Conservation (phyloP, 1,140 invertebrate species). For the Papilio xuthus region DNA sequence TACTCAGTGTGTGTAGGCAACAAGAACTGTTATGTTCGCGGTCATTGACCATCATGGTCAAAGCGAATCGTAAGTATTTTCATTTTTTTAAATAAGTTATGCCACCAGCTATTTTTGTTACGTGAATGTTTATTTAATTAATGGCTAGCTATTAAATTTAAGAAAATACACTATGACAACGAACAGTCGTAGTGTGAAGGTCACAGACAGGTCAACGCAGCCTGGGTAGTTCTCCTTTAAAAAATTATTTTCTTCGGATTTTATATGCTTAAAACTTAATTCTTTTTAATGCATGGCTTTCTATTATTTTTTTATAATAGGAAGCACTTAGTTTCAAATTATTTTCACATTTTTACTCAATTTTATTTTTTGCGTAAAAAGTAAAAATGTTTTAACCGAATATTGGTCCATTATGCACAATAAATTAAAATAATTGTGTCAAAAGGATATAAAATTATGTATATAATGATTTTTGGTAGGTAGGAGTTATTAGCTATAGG, state of each 20-base stretch:
- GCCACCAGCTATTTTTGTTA: background rate
- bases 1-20: background rate
- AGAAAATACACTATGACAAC: background rate
- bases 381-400: background rate
- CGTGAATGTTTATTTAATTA: background rate
- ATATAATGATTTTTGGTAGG: no score
- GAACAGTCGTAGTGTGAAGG: no score
- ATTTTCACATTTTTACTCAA: no score
- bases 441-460: conserved; percentile 47
- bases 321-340: no score
- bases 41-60: conserved; percentile 14
- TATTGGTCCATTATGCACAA: background rate
- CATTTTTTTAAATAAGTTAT: background rate
- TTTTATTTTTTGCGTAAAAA: no score
- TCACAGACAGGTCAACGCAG: no score
- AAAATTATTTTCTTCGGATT: no score
- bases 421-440: background rate
- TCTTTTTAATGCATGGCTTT: no score
- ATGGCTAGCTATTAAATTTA: background rate
- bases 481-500: no score
- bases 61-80: background rate
- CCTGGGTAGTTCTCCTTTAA: no score
- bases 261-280: no score
- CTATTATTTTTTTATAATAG: no score
- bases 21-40: conserved; percentile 17